Conservation (phyloP, 2,888 invertebrate species). For the Leptinotarsa tumamoca region DNA sequence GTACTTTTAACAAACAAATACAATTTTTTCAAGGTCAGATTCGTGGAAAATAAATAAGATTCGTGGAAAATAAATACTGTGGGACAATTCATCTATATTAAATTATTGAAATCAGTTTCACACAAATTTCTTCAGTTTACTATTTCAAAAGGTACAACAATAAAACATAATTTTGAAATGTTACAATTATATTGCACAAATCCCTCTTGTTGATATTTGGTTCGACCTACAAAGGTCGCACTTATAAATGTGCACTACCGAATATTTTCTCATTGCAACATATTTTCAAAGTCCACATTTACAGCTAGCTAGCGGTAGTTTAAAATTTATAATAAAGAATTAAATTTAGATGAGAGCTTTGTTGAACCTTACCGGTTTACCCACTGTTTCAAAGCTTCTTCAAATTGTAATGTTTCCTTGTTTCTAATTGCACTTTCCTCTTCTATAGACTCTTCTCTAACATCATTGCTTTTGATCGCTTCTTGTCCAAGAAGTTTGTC, state of each 20-base stretch:
- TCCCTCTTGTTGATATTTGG: background rate
- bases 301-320: background rate
- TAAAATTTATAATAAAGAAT: slow-evolving; percentile 1
- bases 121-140: no score
- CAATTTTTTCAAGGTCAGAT: background rate
- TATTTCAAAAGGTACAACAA: no score
- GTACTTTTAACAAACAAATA: background rate
- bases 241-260: background rate
- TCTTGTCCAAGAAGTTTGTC: slow-evolving; percentile 51
- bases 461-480: slow-evolving; percentile 46
- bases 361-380: slow-evolving; percentile 72
- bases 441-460: slow-evolving; percentile 52
- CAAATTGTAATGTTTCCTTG: slow-evolving; percentile 69
- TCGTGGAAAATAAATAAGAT: background rate
- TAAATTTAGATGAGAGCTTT: background rate
- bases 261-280: background rate
- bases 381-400: slow-evolving; percentile 76
- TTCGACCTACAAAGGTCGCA: background rate
- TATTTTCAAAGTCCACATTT: slow-evolving; percentile 1
- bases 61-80: background rate
- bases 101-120: no score
- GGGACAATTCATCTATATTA: no score
- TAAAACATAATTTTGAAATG: no score
- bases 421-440: slow-evolving; percentile 55
- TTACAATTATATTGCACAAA: background rate